Base-by-base conservation (phyloP, 92 coral and sea anemone species). In the Galaxea fascicularis region DNA sequence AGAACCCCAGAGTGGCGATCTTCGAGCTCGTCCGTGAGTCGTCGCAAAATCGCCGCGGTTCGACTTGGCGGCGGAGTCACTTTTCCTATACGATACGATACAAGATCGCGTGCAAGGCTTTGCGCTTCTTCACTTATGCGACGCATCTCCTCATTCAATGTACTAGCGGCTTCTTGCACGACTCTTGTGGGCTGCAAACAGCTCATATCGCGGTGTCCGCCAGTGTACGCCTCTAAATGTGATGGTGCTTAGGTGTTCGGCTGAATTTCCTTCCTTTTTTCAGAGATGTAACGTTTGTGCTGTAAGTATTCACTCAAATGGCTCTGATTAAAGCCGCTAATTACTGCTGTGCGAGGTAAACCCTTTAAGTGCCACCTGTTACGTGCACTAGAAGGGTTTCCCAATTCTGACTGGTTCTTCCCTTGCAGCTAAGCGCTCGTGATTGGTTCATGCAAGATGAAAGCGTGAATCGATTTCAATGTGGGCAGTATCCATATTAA, bases 21-120 rank as follows among this genome's bases (percentile, higher is more conserved):
- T 52, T 94, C 98, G 30, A 94, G 67, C 65, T 92, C 98, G 60
- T 94, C 98, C 62, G 96, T 86, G 65, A 94, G 90, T 80, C 95
- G 71, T 21, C 98, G 82, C 76, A 94, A 71, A 58, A 85, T 94
- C 62, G 73, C 80, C 16, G 98, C 95, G 13, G 95, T 92, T 39
- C 69, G 57, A 70, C 82, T 89, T 0, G 89, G 85, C 26, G 95
- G 89, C 28, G 76, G 73, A 21, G 74, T 71, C 11, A 82, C 85
- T 65, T 78, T 87, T 45, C 98, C 98, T 13, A 85, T 89, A 14
- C 95, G 89, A 81, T 94, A 92, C 13, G 57, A 84, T 21, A 94
- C 89, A 18, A 94, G 78, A 73, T 94, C 98, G 29, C 72, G 73
- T 3, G 98, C 98, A 1, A 94, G 84, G 44, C 63, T 65, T 18